Base-by-base conservation (phyloP, 2,888 invertebrate species). In the Micoletzkya japonica region DNA sequence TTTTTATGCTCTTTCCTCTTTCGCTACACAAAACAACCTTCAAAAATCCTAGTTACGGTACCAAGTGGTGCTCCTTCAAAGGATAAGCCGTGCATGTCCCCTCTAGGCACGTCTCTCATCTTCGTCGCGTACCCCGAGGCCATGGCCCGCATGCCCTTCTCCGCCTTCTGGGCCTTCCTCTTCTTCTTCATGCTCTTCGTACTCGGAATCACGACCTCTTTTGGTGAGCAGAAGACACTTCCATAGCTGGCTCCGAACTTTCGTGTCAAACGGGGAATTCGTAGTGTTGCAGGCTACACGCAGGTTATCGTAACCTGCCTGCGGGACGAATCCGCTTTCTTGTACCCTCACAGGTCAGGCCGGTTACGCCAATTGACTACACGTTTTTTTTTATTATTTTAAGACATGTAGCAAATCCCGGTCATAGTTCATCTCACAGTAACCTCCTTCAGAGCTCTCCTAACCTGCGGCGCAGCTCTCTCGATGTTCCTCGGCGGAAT, bases 161-260 rank as follows among this genome's bases (percentile, higher is more conserved):
- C 86, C 6, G 84, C 83, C 74, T 76, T 86, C 7, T 87, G 86
- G 86, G 80, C 86, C 1, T 79, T 85, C 20, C 77, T 87, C 2
- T 86, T 87, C 78, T 86, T 87, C 76, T 39, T 86, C 61, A 87
- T 87, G 86, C 78, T 86, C 32, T 86, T 86, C 75, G 82, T 85
- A 20, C 78, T 86, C n/a, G 86, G 86, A 37, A 78, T 87, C 66
- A 76, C 77, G 61, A 81, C 75, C 2, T 73, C 74, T 66, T 70
- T 77, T 56, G 73, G 73, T 68, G n/a, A 58, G 63, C 49, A 49
- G n/a, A n/a, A n/a, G n/a, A n/a, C n/a, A n/a, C n/a, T n/a, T n/a
- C n/a, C n/a, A n/a, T n/a, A n/a, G n/a, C n/a, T n/a, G n/a, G n/a
- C n/a, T n/a, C n/a, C n/a, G n/a, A n/a, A n/a, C n/a, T n/a, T n/a